Base-by-base conservation (phyloP, 2,797 vertebrate genomes). In the Euthynnus affinis region DNA sequence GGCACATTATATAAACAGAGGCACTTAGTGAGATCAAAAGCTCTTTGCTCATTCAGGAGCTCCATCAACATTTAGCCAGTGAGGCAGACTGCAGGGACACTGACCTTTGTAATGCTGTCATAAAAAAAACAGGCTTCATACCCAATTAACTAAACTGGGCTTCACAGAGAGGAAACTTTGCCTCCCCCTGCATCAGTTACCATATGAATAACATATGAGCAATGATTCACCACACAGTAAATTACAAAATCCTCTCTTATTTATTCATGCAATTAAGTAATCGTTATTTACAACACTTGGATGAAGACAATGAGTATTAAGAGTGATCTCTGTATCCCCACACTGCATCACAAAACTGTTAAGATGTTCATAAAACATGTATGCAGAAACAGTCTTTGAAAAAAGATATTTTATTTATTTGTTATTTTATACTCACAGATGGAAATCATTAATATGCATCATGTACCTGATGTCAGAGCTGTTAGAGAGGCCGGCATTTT, bases 391-490 rank as follows among this genome's bases (percentile, higher is more conserved):
- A 15, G 48, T 57, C 42, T 83, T 29, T 72, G 20, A 78, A 58
- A 70, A 61, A 34, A 62, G 15, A 63, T 17, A 51, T 63, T 69
- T 75, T 22, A 84, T 86, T 77, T 72, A 87, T 90, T 84, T 65
- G 81, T 73, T 72, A 83, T 84, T 85, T 81, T 32, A 65, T 64
- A 61, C 59, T 57, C 62, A 44, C 87, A 93, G 90, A 92, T 90
- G 89, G 82, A 87, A 83, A 78, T 87, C 84, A 92, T 94, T 85
- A 90, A 94, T 94, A 95, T 94, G 87, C 84, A 94, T 83, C 57
- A 69, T 70, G 65, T 63, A 81, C 72, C 78, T 85, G 52, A 71
- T 82, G 82, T 91, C 80, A 74, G 89, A 87, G 83, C 81, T 88
- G 75, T 91, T 75, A 71, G 70, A 82, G 58, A 84, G 85, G 71